These are phyloP conservation scores for Pipistrellus nathusii DNA, from an alignment of 2,797 vertebrate genomes.

Conservation along the genomic window DNA sequence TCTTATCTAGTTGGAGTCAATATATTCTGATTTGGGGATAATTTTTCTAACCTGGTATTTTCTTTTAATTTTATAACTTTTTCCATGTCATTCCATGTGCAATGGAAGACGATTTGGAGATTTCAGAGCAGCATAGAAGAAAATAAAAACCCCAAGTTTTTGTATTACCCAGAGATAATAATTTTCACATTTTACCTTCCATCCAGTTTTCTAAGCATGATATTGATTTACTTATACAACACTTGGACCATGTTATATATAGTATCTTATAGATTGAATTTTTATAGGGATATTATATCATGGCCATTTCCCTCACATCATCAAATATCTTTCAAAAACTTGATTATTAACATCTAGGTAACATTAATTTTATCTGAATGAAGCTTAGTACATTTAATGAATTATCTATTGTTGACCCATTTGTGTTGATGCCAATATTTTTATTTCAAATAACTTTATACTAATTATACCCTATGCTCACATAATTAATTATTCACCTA, in stretches of 20 bases:
- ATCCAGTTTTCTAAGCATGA: slow-evolving; percentile 31
- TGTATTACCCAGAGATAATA: slow-evolving; percentile 30
- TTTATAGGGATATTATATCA: slow-evolving; percentile 3
- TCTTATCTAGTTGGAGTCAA: slow-evolving; percentile 24
- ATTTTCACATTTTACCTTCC: slow-evolving; percentile 64
- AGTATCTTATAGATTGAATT: neutral
- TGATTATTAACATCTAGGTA: slow-evolving; percentile 31
- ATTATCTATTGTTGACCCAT: slow-evolving; percentile 11
- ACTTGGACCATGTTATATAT: neutral
- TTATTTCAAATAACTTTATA: slow-evolving; percentile 40
- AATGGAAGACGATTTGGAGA: slow-evolving; percentile 50
- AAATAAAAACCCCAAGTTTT: slow-evolving; percentile 52
- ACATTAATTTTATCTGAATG: slow-evolving; percentile 40
- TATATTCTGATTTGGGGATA: slow-evolving; percentile 36
- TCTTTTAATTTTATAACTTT: slow-evolving; percentile 65
- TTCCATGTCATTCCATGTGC: slow-evolving; percentile 49
- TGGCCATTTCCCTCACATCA: slow-evolving; percentile 19
- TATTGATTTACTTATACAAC: slow-evolving; percentile 55
- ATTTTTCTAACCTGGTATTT: slow-evolving; percentile 69
- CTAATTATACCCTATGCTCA: neutral
- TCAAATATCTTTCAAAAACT: slow-evolving; percentile 45
- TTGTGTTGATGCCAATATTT: slow-evolving; percentile 39
- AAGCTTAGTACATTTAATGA: slow-evolving; percentile 35
- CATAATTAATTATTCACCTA: slow-evolving; percentile 5
- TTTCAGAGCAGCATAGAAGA: slow-evolving; percentile 51